These are phyloP conservation scores for Dinothrombium tinctorium DNA, from an alignment of 1,140 invertebrate genomes.

Conservation along the genomic window DNA sequence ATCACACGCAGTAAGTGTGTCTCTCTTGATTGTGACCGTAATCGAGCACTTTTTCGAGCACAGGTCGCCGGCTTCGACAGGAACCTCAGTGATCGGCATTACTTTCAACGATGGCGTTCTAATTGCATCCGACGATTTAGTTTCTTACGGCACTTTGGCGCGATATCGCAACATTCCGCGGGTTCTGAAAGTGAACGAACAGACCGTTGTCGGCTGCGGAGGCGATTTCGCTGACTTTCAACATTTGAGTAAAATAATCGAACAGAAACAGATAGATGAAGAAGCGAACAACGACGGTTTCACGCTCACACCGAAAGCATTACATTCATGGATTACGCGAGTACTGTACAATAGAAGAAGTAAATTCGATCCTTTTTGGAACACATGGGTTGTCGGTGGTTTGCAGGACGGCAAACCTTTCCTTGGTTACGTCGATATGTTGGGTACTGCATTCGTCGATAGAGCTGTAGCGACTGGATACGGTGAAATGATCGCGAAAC, in stretches of 20 bases:
- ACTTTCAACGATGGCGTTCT: slow-evolving; percentile 67
- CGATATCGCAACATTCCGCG: slow-evolving; percentile 57
- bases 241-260: slow-evolving; percentile 56
- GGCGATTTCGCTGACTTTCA: slow-evolving; percentile 93
- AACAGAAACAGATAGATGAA: slow-evolving; percentile 69
- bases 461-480: slow-evolving; percentile 62
- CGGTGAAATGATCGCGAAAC: slow-evolving; percentile 58
- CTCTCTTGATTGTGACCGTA: no score
- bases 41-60: no score
- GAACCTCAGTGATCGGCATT: slow-evolving; percentile 66
- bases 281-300: slow-evolving; percentile 71
- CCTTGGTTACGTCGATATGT: slow-evolving; percentile 12
- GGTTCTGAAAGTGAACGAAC: slow-evolving; percentile 63
- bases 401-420: slow-evolving; percentile 34
- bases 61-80: slow-evolving; percentile 30
- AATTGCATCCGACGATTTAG: slow-evolving; percentile 69
- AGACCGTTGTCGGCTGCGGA: slow-evolving; percentile 59
- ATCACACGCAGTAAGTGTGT: no score
- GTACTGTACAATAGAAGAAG: slow-evolving; percentile 71
- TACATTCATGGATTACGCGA: slow-evolving; percentile 78
- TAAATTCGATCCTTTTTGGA: slow-evolving; percentile 87
- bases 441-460: slow-evolving; percentile 48
- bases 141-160: slow-evolving; percentile 73
- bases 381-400: slow-evolving; percentile 69
- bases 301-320: slow-evolving; percentile 52